Evolutionary conservation across 2,888 invertebrate species (phyloP), one percentile per base, ranked within the genome.

Genomic region (Drosophila mimetica): DNA sequence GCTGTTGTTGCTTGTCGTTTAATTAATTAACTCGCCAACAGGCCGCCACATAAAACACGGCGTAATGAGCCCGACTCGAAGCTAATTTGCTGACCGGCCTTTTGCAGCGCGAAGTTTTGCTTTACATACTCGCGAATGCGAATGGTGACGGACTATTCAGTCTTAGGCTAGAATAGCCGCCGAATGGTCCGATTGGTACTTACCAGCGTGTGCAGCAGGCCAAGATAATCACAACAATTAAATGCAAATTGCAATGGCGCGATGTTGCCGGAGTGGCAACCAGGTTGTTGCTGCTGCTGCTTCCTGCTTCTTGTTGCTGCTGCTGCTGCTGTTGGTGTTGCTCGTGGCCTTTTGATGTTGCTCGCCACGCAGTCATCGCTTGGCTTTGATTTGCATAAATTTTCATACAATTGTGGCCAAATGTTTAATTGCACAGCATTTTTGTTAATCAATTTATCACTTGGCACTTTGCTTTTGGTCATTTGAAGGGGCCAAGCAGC

Each of bases 211-310:
- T 88, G 86, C 87, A 89, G 77, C 89, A 89, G 84, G 89, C 89
- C 86, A 89, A 90, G 81, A 89, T 89, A 89, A 89, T 90, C 85
- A 89, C 89, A 87, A 90, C 83, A 89, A 89, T 89, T 89, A 89
- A 88, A 88, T 90, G 89, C 85, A 89, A 89, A 89, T 90, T 84
- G 79, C 76, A 85, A 74, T 79, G 88, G 67, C 76, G 88, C 76
- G 80, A 81, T 74, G 83, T 76, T 67, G 79, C 70, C 59, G 77
- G 76, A 58, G 82, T 71, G 71, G 67, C 73, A 44, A 64, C 52
- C 63, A 71, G 76, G 74, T 61, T 61, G 63, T 36, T 65, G 69
- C n/a, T 71, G 66, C 11, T 73, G 65, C 53, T 58, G 63, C 34
- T 57, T 63, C 61, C 39, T 74, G 55, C 20, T 61, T 64, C 18